Percentiles rank a stretch among this genome's conserved stretches.
Evolutionary conservation across 2,113 vertebrate genomes (phyloP).

Genomic region (Opisthocomus hoazin): DNA sequence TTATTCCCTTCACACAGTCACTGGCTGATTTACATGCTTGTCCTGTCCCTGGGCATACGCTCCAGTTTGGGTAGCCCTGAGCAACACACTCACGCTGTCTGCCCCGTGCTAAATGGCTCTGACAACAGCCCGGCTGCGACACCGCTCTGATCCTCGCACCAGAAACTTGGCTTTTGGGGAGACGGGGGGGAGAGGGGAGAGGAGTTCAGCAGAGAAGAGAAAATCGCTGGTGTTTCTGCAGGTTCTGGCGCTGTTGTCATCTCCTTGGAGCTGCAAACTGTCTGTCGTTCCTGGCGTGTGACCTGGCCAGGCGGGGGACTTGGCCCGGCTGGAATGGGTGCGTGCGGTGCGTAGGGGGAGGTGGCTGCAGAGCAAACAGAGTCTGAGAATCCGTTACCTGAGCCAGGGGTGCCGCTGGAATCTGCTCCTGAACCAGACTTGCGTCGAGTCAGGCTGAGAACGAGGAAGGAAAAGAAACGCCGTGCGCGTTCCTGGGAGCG

Average conservation of each 20-base stretch:
- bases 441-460: neutral
- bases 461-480: neutral
- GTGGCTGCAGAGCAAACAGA: neutral
- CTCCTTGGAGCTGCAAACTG: neutral
- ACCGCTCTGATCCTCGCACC: neutral
- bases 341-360: fast-evolving
- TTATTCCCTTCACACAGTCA: neutral
- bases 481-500: neutral
- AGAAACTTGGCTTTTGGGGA: neutral
- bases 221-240: neutral
- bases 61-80: neutral
- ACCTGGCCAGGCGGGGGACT: neutral
- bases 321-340: neutral
- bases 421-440: fast-evolving
- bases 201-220: neutral
- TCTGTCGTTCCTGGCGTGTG: neutral
- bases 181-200: neutral
- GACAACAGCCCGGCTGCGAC: neutral
- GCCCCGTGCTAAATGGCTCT: neutral
- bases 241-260: neutral
- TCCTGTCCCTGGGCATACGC: neutral
- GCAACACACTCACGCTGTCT: fast-evolving
- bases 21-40: neutral
- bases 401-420: neutral
- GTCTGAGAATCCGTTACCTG: neutral